Evolutionary conservation across 2,113 vertebrate species (phyloP).

Genomic region (Sorex fumeus): DNA sequence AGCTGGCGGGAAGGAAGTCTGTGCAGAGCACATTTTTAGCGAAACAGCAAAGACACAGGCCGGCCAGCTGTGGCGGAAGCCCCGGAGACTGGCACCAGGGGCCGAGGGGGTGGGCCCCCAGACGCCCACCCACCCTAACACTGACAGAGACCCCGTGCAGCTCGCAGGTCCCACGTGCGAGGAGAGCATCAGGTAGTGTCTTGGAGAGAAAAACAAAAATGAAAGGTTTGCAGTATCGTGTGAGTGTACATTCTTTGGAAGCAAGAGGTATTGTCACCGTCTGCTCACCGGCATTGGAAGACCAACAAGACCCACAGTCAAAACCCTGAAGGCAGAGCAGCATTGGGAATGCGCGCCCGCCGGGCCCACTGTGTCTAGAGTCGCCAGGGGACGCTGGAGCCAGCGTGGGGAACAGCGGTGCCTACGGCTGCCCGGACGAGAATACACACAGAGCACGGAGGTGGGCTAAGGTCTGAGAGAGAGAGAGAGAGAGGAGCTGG

Average conservation of each 20-base stretch:
- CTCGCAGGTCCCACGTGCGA: background rate
- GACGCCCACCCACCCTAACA: constrained; percentile 27
- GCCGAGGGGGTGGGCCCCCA: background rate
- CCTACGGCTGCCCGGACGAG: background rate
- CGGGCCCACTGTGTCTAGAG: too few relatives aligned
- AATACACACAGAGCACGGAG: background rate
- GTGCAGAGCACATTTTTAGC: background rate
- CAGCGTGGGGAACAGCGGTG: background rate
- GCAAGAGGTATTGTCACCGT: constrained; percentile 86
- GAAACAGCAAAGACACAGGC: background rate
- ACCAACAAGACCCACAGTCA: constrained; percentile 60
- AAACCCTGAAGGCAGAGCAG: constrained; percentile 18
- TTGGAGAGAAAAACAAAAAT: constrained; percentile 46
- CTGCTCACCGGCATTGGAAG: constrained; percentile 80
- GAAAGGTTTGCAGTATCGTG: constrained; percentile 55
- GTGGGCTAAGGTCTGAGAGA: background rate
- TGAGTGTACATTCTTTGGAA: constrained; percentile 86
- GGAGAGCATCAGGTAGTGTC: constrained; percentile 78
- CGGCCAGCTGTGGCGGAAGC: background rate
- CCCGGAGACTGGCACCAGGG: background rate
- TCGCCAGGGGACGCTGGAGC: too few relatives aligned
- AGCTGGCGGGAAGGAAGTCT: background rate
- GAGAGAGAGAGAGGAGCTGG: background rate
- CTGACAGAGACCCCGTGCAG: constrained; percentile 44
- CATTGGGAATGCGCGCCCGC: background rate